Percentiles rank a stretch among this genome's conserved stretches.
Evolutionary conservation across 2,888 invertebrate species (phyloP).

Genomic region (Coenonympha glycerion): DNA sequence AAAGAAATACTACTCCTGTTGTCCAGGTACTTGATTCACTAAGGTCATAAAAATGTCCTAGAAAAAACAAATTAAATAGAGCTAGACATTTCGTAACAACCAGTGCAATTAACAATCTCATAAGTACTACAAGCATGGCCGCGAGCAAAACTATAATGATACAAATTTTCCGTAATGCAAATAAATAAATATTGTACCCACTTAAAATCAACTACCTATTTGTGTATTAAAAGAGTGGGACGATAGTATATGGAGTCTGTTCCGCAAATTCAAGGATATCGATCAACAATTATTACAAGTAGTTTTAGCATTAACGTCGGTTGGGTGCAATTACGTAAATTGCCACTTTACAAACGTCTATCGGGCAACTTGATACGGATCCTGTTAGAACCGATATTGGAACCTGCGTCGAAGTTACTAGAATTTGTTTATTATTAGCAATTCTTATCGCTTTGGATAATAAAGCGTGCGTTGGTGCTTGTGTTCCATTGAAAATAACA

Average conservation of each 20-base stretch:
- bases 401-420: background rate
- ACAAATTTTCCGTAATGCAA: slow-evolving; percentile 13
- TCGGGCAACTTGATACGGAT: slow-evolving; percentile 25
- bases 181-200: slow-evolving; percentile 12
- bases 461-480: background rate
- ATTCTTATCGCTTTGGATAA: slow-evolving; percentile 1
- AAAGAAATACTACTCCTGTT: no score
- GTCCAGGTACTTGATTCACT: no score
- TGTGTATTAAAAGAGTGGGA: background rate
- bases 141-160: slow-evolving; percentile 15
- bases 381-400: slow-evolving; percentile 19
- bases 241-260: slow-evolving; percentile 43
- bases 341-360: slow-evolving; percentile 32
- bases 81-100: slow-evolving; percentile 14
- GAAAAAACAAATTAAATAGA: slow-evolving; percentile 9
- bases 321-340: slow-evolving; percentile 46
- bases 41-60: slow-evolving; percentile 12
- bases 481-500: no score
- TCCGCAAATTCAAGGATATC: slow-evolving; percentile 68
- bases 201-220: no score
- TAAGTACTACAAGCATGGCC: slow-evolving; percentile 11
- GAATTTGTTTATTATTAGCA: background rate
- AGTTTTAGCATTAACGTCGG: slow-evolving; percentile 30
- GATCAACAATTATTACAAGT: slow-evolving; percentile 54
- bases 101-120: slow-evolving; percentile 10